Evolutionary conservation across 2,113 vertebrate genomes (phyloP), one percentile per base, ranked within the genome.

Genomic region (Nothocercus julius): DNA sequence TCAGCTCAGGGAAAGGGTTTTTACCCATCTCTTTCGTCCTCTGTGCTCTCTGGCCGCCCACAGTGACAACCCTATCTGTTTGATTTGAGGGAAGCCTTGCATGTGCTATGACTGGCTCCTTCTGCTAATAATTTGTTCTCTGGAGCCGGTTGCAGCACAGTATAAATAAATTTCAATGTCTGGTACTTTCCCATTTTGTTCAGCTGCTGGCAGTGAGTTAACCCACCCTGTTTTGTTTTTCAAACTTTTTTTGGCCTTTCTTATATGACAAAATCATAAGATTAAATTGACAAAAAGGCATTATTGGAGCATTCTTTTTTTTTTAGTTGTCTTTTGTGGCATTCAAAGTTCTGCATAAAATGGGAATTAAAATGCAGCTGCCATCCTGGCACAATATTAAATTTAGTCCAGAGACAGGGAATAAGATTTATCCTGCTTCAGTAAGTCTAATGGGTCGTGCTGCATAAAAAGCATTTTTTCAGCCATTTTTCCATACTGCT

Each of bases 71-170:
- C 7, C 0, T 96, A 86, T 93, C 88, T 88, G 66, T 86, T 92
- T 93, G 92, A 86, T 89, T 90, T 93, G 83, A 93, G 74, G 87
- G 49, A 90, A 89, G 66, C 36, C 91, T 94, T 70, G 74, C 82
- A 45, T 87, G 94, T 79, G 27, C 59, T 93, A 11, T 44, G 70
- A 94, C 80, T 87, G 77, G 66, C 58, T 94, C 80, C 85, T 94
- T 86, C 92, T 94, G 94, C 86, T 96, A 95, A 86, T 94, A 95
- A 58, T 96, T 92, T 96, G 80, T 92, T 85, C 83, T 94, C 74
- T 93, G 85, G 78, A 96, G 80, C 64, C 72, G 59, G 24, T 82
- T 93, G 64, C 82, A 9, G 3, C 64, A 68, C 66, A 56, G 45
- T 79, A 70, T 88, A 96, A 97, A 96, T 96, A 95, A 86, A 84